Conservation (phyloP, 2,888 invertebrate species). For the Zhengitettix transpicula region DNA sequence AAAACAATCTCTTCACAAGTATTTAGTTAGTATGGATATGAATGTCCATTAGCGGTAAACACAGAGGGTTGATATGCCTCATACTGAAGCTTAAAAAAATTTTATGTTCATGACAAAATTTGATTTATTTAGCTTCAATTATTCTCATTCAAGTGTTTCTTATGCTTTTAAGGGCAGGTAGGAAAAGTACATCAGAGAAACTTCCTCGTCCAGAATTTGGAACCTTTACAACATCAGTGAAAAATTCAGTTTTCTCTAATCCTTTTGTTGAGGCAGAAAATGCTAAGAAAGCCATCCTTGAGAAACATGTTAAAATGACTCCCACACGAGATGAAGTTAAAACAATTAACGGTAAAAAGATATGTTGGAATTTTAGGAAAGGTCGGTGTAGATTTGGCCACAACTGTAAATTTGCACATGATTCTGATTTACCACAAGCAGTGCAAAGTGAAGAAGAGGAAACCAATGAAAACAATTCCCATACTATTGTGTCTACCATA, state of each 20-base stretch:
- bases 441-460: conserved; percentile 13
- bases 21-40: too few relatives aligned
- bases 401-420: conserved; percentile 83
- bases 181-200: conserved; percentile 20
- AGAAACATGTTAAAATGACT: conserved; percentile 88
- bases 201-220: conserved; percentile 48
- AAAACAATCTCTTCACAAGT: too few relatives aligned
- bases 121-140: too few relatives aligned
- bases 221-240: conserved; percentile 24
- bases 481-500: conserved; percentile 7
- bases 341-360: conserved; percentile 70
- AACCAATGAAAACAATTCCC: conserved; percentile 16
- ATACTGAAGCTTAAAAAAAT: too few relatives aligned
- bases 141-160: too few relatives aligned
- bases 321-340: conserved; percentile 49
- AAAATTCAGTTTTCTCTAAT: conserved; percentile 71
- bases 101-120: too few relatives aligned
- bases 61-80: too few relatives aligned
- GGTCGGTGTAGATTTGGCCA: conserved; percentile 82
- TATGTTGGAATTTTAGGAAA: conserved; percentile 86
- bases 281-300: conserved; percentile 69
- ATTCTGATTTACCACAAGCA: conserved; percentile 60
- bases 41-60: too few relatives aligned
- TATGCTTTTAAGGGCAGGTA: too few relatives aligned
- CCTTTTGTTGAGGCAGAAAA: conserved; percentile 73